Base-by-base conservation (phyloP, 2,113 vertebrate genomes). In the Gymnorhina tibicen region DNA sequence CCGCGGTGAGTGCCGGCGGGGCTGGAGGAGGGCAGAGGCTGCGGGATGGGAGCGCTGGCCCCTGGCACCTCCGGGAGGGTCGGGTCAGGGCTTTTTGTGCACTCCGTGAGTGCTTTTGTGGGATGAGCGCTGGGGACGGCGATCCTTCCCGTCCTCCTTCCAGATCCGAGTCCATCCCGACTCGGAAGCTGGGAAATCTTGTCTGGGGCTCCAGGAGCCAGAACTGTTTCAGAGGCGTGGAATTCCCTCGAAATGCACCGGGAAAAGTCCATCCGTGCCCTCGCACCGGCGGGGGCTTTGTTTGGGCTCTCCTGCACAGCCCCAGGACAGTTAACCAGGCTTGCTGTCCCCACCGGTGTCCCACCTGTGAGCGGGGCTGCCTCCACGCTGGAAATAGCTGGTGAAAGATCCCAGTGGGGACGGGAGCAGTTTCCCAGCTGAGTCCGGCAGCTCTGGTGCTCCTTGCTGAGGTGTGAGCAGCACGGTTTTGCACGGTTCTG, bases 91-190 rank as follows among this genome's bases (percentile, higher is more conserved):
- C 16, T 69, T 52, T 87, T 33, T 9, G 52, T 24, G 44, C 42
- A 0, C 19, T 56, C 41, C 1, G 11, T 2, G 15, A 1, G 49
- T 3, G n/a, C 0, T 11, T 11, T 3, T 9, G 32, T 0, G 56
- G 37, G 37, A 1, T 7, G 56, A 35, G 63, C 3, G 12, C 46
- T 16, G 87, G 5, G 10, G 26, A 3, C 2, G 8, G 1, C 2
- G 4, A 32, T 46, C 23, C 60, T 37, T 16, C 24, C 26, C 32
- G 12, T 27, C 39, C 62, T 62, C 26, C 52, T 18, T 33, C 41
- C 87, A 7, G 3, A 35, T 1, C 47, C 33, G 55, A 28, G 46
- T 9, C 55, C 64, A 20, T 33, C 74, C 64, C 85, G 6, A 0
- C 19, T 26, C 4, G 33, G 50, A 69, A 39, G 10, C 8, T 8